These are phyloP conservation scores for Halictus rubicundus DNA, from an alignment of 1,140 invertebrate species.

Conservation along the genomic window DNA sequence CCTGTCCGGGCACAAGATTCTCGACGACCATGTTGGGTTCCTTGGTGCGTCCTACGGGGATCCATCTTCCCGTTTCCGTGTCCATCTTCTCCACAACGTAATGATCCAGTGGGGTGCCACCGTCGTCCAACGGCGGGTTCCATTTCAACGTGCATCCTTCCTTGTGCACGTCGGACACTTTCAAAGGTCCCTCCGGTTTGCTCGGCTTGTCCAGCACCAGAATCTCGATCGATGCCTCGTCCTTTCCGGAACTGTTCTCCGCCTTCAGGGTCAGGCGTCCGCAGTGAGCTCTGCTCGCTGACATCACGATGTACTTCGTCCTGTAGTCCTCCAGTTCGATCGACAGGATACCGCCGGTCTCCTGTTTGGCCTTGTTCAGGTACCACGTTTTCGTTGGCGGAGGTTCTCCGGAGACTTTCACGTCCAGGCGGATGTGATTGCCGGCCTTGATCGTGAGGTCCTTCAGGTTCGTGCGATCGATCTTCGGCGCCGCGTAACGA, in stretches of 20 bases:
- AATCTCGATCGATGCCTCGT: slow-evolving; percentile 94
- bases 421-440: slow-evolving; percentile 90
- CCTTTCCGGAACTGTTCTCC: slow-evolving; percentile 94
- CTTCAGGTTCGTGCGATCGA: slow-evolving; percentile 93
- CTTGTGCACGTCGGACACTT: slow-evolving; percentile 94
- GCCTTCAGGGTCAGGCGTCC: slow-evolving; percentile 93
- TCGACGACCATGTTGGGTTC: slow-evolving; percentile 92
- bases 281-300: slow-evolving; percentile 89
- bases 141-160: slow-evolving; percentile 96
- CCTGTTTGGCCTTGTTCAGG: slow-evolving; percentile 87
- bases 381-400: slow-evolving; percentile 92
- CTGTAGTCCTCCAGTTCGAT: slow-evolving; percentile 93
- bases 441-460: slow-evolving; percentile 94
- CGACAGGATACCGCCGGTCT: slow-evolving; percentile 85
- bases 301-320: slow-evolving; percentile 89
- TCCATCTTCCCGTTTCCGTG: slow-evolving; percentile 90
- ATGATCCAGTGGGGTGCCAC: slow-evolving; percentile 94
- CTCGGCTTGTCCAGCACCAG: slow-evolving; percentile 93
- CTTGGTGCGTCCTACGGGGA: slow-evolving; percentile 88
- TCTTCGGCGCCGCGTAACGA: slow-evolving; percentile 93
- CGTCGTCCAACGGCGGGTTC: slow-evolving; percentile 95
- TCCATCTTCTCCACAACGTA: slow-evolving; percentile 97
- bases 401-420: slow-evolving; percentile 94
- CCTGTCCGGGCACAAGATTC: slow-evolving; percentile 93
- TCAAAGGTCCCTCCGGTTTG: slow-evolving; percentile 95